A percentile compares a stretch with the other conserved stretches of the same genome.
These are phyloP conservation scores for Trachelus stipa DNA, from an alignment of 2,888 invertebrate species.

Conservation along the genomic window DNA sequence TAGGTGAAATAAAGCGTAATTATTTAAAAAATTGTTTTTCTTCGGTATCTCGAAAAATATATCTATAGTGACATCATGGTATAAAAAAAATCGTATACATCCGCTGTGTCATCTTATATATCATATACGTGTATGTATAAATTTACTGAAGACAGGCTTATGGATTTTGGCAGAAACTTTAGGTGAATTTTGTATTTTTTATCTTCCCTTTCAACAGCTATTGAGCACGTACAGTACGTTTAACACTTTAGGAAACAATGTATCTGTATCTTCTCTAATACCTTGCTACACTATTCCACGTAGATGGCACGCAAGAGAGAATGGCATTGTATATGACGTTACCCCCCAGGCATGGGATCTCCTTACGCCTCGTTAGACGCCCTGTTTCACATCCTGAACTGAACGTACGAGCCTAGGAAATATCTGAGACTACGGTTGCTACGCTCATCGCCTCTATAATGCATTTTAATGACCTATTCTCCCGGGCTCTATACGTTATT, in stretches of 20 bases:
- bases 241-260: too few species aligned
- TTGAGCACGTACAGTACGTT: too few species aligned
- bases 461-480: constrained; percentile 52
- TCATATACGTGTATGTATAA: too few species aligned
- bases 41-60: too few species aligned
- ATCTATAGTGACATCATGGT: too few species aligned
- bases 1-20: too few species aligned
- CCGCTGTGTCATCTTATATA: too few species aligned
- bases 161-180: too few species aligned
- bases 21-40: too few species aligned
- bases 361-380: constrained; percentile 56
- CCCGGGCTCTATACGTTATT: constrained; percentile 16
- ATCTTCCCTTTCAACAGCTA: constrained; percentile 1
- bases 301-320: constrained; percentile 26
- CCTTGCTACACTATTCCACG: neutral
- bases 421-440: neutral
- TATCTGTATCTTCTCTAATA: too few species aligned
- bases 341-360: constrained; percentile 47
- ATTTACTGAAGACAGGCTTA: too few species aligned
- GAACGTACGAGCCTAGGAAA: constrained; percentile 29
- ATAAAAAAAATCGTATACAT: too few species aligned
- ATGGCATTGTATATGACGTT: constrained; percentile 42
- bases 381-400: constrained; percentile 51
- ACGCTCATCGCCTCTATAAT: constrained; percentile 41
- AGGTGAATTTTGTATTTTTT: constrained; percentile 5